Percentiles rank a stretch among this genome's conserved stretches.
Conservation (phyloP, 2,888 invertebrate genomes). For the Megaustenia siamemsis region DNA sequence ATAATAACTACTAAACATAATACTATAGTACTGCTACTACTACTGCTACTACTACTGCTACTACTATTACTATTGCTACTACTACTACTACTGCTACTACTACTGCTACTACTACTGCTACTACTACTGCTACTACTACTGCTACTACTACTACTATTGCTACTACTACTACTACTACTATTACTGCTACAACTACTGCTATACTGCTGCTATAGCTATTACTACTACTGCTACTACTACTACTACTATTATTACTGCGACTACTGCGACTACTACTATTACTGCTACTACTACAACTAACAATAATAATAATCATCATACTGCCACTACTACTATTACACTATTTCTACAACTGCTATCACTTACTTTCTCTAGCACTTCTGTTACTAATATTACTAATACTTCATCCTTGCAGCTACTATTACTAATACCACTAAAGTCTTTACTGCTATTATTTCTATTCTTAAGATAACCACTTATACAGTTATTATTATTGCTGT, state of each 20-base stretch:
- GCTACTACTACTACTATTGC: neutral
- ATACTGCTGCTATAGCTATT: neutral
- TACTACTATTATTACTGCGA: neutral
- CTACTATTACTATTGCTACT: neutral
- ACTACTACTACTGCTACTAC: neutral
- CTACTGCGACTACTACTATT: too few species aligned
- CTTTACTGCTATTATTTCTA: too few species aligned
- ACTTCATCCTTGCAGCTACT: too few species aligned
- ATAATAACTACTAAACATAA: too few species aligned
- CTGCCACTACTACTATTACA: neutral
- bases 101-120: neutral
- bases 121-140: neutral
- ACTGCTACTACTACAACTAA: too few species aligned
- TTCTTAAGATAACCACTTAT: neutral
- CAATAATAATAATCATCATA: too few species aligned
- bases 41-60: too few species aligned
- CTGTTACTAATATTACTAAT: too few species aligned
- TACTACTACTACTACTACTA: conserved; percentile 1
- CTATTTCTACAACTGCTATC: neutral
- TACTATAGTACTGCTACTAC: too few species aligned
- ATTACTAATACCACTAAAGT: too few species aligned
- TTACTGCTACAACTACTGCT: too few species aligned
- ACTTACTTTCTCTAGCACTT: neutral
- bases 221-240: neutral
- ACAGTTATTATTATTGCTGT: neutral